Evolutionary conservation across 2,797 vertebrate genomes (phyloP).

Genomic region (Gallinago nigripennis): DNA sequence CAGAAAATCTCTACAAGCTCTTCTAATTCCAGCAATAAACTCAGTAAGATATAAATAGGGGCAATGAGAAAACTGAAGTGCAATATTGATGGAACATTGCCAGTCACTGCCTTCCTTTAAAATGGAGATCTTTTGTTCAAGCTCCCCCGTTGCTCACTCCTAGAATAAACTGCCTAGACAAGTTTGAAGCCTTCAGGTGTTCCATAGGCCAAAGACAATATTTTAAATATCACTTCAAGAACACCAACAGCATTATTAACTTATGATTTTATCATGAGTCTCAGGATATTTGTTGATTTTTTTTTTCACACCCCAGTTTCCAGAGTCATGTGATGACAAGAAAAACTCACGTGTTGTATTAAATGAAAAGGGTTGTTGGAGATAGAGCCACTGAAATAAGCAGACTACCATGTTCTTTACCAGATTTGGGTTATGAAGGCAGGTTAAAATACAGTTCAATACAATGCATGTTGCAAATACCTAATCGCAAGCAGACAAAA

Average conservation of each 20-base stretch:
- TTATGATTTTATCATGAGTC: not conserved
- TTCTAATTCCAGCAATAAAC: not conserved
- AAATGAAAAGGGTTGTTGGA: not conserved
- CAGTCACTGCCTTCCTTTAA: not conserved
- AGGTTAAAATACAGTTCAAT: not conserved
- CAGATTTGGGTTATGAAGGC: not conserved
- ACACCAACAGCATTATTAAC: not conserved
- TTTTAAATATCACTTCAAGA: constrained; percentile 6
- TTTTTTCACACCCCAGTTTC: not conserved
- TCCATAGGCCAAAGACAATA: not conserved
- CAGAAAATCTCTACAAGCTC: not conserved
- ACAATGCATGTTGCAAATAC: not conserved
- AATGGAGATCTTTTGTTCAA: not conserved
- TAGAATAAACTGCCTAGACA: constrained; percentile 5
- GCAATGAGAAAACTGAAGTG: not conserved
- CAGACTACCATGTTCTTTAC: not conserved
- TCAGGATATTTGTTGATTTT: not conserved
- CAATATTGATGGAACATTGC: not conserved
- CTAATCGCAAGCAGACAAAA: constrained; percentile 31
- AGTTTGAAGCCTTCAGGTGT: not conserved
- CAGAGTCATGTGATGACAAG: not conserved
- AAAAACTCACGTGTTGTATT: not conserved
- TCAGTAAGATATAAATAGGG: not conserved
- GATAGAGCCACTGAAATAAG: not conserved
- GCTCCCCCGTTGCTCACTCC: not conserved